Percentiles rank a stretch among this genome's conserved stretches.
Conservation (phyloP, 2,797 vertebrate species). For the Yasuhikotakia modesta region DNA sequence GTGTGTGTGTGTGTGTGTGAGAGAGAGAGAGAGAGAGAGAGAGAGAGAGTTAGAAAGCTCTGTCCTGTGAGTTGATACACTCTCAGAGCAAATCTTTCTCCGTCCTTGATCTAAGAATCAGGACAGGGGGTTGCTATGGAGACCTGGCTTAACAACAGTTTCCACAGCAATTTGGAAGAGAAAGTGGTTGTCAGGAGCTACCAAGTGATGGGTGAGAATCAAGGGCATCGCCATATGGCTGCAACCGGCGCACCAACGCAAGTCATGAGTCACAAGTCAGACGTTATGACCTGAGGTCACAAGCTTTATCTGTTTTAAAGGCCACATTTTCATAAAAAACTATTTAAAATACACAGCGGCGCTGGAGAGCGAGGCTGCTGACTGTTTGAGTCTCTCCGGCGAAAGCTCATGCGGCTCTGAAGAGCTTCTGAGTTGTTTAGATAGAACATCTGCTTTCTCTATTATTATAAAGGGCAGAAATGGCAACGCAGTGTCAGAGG, state of each 20-base stretch:
- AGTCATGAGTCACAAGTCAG: constrained; percentile 25
- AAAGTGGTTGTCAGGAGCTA: constrained; percentile 68
- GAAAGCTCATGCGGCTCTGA: background rate
- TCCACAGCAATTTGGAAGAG: constrained; percentile 65
- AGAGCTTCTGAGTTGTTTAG: constrained; percentile 43
- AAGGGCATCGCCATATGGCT: constrained; percentile 42
- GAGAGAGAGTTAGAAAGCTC: background rate
- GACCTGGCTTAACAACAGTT: constrained; percentile 70
- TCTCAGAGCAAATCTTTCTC: constrained; percentile 65
- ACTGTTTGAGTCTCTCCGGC: constrained; percentile 10
- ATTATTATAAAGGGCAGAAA: constrained; percentile 42
- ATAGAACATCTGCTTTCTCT: constrained; percentile 30
- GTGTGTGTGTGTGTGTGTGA: no score
- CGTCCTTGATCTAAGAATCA: constrained; percentile 75
- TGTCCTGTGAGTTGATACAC: constrained; percentile 61
- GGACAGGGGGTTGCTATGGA: constrained; percentile 74
- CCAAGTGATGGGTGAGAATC: constrained; percentile 40
- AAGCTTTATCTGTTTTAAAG: constrained; percentile 2
- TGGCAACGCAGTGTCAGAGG: constrained; percentile 25
- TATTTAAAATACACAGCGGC: background rate
- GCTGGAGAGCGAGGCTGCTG: constrained; percentile 2
- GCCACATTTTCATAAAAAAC: background rate
- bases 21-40: constrained; percentile 23
- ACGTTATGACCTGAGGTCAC: background rate
- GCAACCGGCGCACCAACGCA: constrained; percentile 11